phyloP scores from a whole-genome alignment of 2,797 vertebrate genomes.

The Helostoma temminkii region DNA sequence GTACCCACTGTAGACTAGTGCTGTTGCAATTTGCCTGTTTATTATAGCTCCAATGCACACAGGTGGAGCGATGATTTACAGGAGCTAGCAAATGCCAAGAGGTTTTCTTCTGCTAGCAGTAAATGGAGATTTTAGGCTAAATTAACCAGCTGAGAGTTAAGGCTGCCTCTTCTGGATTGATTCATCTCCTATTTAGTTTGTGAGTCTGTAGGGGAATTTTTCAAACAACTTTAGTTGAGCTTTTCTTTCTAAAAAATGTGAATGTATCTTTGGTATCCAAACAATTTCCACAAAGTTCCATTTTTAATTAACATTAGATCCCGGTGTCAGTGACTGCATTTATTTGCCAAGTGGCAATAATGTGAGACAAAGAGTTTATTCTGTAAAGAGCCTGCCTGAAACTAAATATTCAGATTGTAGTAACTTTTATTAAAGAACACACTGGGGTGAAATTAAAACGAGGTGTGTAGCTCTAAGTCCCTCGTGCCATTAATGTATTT shows the following conservation, averaged over 20 bases:
- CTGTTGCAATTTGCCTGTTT: constrained; percentile 17
- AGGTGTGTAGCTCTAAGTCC: constrained; percentile 9
- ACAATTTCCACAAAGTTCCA: constrained; percentile 2
- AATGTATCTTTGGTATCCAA: constrained; percentile 7
- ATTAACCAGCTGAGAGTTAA: constrained; percentile 25
- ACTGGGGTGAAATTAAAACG: constrained; percentile 24
- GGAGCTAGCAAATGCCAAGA: constrained; percentile 15
- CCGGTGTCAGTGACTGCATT: constrained; percentile 7
- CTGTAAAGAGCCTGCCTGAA: not conserved
- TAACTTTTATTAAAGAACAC: constrained; percentile 29
- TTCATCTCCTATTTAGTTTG: constrained; percentile 15
- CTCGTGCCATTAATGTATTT: constrained; percentile 8
- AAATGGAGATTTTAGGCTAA: constrained; percentile 31
- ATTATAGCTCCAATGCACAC: constrained; percentile 16
- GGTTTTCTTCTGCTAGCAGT: constrained; percentile 8
- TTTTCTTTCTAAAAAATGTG: not conserved
- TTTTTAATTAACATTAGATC: constrained; percentile 20
- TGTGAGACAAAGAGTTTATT: not conserved
- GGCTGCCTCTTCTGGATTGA: constrained; percentile 10
- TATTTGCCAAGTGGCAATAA: constrained; percentile 5
- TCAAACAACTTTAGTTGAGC: constrained; percentile 3
- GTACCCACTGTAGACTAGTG: not conserved
- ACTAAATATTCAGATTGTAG: constrained; percentile 6
- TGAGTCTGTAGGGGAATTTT: constrained; percentile 5
- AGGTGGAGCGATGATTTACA: constrained; percentile 19